phyloP scores from a whole-genome alignment of 2,113 vertebrate species.

The Lonchura striata region DNA sequence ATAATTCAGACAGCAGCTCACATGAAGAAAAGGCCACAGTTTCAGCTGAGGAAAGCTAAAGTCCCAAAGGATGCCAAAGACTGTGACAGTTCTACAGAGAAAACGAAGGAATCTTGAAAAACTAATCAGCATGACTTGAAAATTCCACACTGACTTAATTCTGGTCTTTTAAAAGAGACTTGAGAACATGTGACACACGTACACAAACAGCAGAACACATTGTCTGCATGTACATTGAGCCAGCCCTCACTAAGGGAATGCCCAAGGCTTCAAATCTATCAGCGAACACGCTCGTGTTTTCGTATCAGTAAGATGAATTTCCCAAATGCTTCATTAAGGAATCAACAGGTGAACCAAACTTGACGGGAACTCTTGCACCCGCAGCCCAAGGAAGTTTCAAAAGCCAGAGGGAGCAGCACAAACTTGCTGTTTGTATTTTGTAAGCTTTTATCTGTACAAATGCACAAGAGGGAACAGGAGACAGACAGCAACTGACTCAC shows the following conservation, averaged over 20 bases:
- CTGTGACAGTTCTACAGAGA: background rate
- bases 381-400: background rate
- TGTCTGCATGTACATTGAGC: background rate
- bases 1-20: background rate
- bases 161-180: background rate
- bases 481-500: background rate
- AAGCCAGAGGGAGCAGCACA: background rate
- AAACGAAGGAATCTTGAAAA: background rate
- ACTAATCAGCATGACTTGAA: background rate
- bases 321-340: background rate
- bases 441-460: background rate
- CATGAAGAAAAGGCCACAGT: background rate
- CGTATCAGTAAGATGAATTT: background rate
- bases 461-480: background rate
- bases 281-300: background rate
- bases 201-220: background rate
- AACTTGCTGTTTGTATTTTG: background rate
- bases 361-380: background rate
- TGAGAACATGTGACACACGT: background rate
- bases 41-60: background rate
- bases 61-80: background rate
- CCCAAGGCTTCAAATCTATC: background rate
- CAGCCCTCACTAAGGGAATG: background rate
- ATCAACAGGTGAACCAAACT: background rate
- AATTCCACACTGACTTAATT: background rate